phyloP scores from a whole-genome alignment of 2,888 invertebrate genomes.

The Cylindroiulus punctatus region DNA sequence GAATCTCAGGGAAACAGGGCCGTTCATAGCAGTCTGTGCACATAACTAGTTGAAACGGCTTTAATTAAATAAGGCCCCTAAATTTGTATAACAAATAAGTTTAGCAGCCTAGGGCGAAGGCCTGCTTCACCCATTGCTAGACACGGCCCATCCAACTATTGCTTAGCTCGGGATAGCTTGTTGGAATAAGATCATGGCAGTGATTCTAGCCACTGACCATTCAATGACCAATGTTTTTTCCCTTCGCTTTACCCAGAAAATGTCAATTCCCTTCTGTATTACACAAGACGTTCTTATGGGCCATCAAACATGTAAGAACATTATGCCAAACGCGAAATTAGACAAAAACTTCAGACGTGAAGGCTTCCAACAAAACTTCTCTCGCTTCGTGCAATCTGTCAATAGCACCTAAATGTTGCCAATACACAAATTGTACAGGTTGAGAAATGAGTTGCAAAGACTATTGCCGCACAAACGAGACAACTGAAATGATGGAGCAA shows the following conservation, averaged over 20 bases:
- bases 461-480: neutral
- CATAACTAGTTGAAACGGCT: neutral
- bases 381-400: neutral
- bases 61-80: conserved; percentile 19
- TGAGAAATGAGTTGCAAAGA: neutral
- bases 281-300: no score
- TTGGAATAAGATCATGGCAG: no score
- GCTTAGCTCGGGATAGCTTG: no score
- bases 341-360: neutral
- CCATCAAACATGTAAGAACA: no score
- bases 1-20: neutral
- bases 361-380: no score
- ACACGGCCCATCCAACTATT: no score
- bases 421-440: neutral
- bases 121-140: conserved; percentile 11
- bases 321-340: neutral
- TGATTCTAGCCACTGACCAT: no score
- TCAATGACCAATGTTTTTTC: no score
- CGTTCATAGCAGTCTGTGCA: neutral
- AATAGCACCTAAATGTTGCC: neutral
- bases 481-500: neutral
- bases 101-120: conserved; percentile 7
- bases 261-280: no score
- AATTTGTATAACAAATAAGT: neutral
- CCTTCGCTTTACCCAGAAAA: no score